phyloP scores from a whole-genome alignment of 2,113 vertebrate genomes.

The Equus przewalskii region DNA sequence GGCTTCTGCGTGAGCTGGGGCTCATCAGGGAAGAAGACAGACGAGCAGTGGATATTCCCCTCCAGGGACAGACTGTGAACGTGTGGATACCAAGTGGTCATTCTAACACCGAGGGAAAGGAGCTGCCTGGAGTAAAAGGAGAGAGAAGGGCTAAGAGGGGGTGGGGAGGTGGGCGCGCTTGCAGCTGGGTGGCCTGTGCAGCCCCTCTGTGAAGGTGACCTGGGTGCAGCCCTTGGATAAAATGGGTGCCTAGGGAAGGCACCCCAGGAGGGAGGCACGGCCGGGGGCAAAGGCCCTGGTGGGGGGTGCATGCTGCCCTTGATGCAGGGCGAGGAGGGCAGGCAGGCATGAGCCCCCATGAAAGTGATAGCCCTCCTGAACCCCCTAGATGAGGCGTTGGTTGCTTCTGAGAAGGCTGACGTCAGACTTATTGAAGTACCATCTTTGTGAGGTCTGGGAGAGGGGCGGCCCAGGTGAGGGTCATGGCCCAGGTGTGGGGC shows the following conservation, averaged over 20 bases:
- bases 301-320: fast-evolving
- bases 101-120: fast-evolving
- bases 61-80: fast-evolving
- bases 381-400: fast-evolving
- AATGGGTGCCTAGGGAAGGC: fast-evolving
- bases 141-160: fast-evolving
- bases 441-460: not conserved
- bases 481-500: too few relatives aligned
- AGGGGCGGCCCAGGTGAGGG: not conserved
- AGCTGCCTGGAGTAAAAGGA: fast-evolving
- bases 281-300: not conserved
- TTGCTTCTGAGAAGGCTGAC: not conserved
- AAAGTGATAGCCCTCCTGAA: not conserved
- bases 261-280: not conserved
- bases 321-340: fast-evolving
- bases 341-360: fast-evolving
- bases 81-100: fast-evolving
- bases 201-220: not conserved
- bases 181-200: fast-evolving
- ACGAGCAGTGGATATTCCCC: fast-evolving
- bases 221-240: fast-evolving
- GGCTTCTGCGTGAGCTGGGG: not conserved
- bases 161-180: fast-evolving
- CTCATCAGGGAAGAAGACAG: fast-evolving
- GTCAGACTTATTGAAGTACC: fast-evolving